phyloP scores from a whole-genome alignment of 2,113 vertebrate genomes.

The Neomonachus schauinslandi region DNA sequence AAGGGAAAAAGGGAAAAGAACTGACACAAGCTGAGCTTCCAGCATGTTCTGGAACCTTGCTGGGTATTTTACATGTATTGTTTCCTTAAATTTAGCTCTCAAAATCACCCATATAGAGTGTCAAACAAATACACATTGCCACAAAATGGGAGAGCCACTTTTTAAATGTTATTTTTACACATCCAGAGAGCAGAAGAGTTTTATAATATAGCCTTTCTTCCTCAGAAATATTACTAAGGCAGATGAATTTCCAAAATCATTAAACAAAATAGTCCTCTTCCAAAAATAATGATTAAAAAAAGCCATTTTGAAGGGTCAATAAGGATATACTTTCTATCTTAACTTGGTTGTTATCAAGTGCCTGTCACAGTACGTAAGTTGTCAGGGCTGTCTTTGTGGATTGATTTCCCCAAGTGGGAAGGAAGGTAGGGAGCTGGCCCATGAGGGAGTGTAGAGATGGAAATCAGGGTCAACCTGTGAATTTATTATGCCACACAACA shows the following conservation, averaged over 20 bases:
- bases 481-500: not conserved
- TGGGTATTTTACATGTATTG: not conserved
- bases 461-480: not conserved
- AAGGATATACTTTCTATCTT: not conserved
- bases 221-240: constrained; percentile 2
- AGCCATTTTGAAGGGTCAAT: not conserved
- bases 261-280: not conserved
- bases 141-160: not conserved
- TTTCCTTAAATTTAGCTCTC: not conserved
- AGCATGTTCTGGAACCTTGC: not conserved
- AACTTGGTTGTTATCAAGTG: not conserved
- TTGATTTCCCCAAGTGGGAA: not conserved
- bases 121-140: not conserved
- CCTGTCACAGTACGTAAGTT: not conserved
- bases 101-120: not conserved
- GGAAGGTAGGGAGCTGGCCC: not conserved
- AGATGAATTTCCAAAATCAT: not conserved
- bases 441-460: not conserved
- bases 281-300: not conserved
- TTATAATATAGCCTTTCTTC: not conserved
- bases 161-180: not conserved
- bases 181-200: not conserved
- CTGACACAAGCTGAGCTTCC: not conserved
- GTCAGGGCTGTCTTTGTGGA: not conserved
- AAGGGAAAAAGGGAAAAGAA: not conserved